Conservation (phyloP, 1,140 invertebrate species). For the Caenorhabditis inopinata region DNA sequence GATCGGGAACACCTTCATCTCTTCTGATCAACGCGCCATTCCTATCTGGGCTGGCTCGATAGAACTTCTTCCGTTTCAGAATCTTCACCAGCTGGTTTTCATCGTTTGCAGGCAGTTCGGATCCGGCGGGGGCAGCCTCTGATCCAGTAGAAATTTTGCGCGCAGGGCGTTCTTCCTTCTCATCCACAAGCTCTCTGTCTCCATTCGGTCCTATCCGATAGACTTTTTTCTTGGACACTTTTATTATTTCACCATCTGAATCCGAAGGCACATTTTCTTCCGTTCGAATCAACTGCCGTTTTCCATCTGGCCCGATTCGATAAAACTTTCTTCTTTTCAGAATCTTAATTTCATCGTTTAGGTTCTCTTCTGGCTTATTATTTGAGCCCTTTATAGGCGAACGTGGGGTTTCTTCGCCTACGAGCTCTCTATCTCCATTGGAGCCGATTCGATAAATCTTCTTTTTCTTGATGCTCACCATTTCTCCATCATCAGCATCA, state of each 20-base stretch:
- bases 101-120: no score
- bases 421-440: neutral
- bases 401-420: no score
- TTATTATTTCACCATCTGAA: neutral
- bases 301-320: neutral
- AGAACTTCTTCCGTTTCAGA: neutral
- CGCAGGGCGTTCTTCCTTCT: no score
- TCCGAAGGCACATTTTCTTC: neutral
- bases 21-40: neutral
- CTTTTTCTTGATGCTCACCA: neutral
- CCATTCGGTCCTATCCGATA: no score
- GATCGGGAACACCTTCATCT: no score
- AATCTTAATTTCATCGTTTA: no score
- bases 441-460: neutral
- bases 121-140: no score
- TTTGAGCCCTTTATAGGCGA: no score
- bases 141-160: no score
- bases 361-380: no score
- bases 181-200: no score
- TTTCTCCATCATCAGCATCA: neutral
- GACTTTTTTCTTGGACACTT: neutral
- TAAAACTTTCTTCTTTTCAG: neutral
- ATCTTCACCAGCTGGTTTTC: neutral
- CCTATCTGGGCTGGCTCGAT: neutral
- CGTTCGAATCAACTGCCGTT: no score